These are phyloP conservation scores for Sitodiplosis mosellana DNA, from an alignment of 1,140 invertebrate species.

Conservation along the genomic window DNA sequence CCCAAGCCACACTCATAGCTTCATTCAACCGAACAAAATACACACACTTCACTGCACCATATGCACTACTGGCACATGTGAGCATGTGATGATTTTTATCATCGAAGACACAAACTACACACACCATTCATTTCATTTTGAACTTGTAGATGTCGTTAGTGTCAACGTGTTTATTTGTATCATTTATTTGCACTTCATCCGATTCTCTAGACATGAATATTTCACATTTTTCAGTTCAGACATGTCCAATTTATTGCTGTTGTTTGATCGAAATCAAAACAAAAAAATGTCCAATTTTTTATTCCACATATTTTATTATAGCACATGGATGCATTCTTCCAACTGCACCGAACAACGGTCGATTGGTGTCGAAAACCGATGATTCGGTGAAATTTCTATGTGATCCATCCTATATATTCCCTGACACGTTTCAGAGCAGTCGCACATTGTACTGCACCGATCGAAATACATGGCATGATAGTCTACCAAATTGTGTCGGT, in stretches of 20 bases:
- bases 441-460: constrained; percentile 32
- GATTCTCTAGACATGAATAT: not conserved
- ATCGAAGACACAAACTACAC: not conserved
- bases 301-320: constrained; percentile 12
- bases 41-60: not conserved
- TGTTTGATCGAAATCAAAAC: not conserved
- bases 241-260: no score
- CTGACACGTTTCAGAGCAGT: constrained; percentile 30
- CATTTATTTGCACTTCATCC: not conserved
- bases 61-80: not conserved
- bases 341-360: constrained; percentile 33
- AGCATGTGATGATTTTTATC: not conserved
- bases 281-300: not conserved
- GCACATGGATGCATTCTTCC: constrained; percentile 37
- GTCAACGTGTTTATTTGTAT: not conserved
- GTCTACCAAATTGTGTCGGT: constrained; percentile 37
- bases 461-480: constrained; percentile 36
- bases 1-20: not conserved
- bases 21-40: not conserved
- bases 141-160: not conserved
- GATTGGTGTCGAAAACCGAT: constrained; percentile 33
- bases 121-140: not conserved
- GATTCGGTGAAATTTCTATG: constrained; percentile 37
- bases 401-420: constrained; percentile 34
- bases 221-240: no score